These are phyloP conservation scores for Lepus timidus DNA, from an alignment of 2,113 vertebrate genomes.

Conservation along the genomic window DNA sequence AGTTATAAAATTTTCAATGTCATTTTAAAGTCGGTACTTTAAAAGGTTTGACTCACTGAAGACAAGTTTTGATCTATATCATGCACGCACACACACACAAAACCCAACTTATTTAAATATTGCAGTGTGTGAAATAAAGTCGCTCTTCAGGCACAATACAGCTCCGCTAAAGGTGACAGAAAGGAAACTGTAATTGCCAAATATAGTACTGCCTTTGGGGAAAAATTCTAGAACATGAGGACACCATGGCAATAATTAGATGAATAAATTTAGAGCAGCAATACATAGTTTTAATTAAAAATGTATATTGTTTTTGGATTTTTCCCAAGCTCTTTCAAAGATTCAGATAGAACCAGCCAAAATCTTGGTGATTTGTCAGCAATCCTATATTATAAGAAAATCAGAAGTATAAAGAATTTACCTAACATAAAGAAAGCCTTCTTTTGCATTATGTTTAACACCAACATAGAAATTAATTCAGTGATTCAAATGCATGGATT, in stretches of 20 bases:
- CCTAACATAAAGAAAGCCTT: slow-evolving; percentile 52
- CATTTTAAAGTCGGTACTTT: slow-evolving; percentile 22
- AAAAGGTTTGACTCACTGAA: slow-evolving; percentile 2
- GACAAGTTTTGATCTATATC: not conserved
- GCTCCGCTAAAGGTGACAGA: not conserved
- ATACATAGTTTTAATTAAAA: slow-evolving; percentile 65
- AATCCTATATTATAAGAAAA: not conserved
- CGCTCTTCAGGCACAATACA: not conserved
- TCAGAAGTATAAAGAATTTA: not conserved
- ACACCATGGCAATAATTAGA: not conserved
- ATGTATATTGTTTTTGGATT: slow-evolving; percentile 59
- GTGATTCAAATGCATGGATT: not conserved
- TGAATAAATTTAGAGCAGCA: slow-evolving; percentile 34
- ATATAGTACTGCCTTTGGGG: slow-evolving; percentile 47
- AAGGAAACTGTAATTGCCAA: slow-evolving; percentile 8
- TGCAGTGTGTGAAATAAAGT: not conserved
- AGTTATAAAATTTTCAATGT: slow-evolving; percentile 9
- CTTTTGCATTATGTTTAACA: slow-evolving; percentile 7
- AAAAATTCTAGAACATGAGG: slow-evolving; percentile 25
- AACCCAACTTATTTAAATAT: not conserved
- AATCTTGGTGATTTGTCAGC: slow-evolving; percentile 23
- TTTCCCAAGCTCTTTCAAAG: slow-evolving; percentile 66
- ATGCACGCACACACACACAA: not conserved
- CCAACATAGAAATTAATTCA: slow-evolving; percentile 36
- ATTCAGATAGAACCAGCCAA: slow-evolving; percentile 62